These are phyloP conservation scores for Chloropsis hardwickii DNA, from an alignment of 2,113 vertebrate genomes.

Conservation along the genomic window DNA sequence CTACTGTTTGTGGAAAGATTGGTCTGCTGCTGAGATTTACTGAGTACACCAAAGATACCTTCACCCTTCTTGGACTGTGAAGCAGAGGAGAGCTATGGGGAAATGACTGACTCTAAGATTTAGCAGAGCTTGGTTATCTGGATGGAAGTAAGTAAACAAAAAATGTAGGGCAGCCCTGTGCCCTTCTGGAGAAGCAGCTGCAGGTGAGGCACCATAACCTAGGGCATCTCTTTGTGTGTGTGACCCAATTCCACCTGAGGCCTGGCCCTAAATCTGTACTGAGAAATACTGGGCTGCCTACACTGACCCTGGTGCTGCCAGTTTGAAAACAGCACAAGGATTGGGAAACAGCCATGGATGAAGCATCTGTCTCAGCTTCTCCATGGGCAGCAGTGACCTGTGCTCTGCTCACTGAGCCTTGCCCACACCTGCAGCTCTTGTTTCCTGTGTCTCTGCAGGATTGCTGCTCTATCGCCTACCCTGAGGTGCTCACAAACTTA, in stretches of 20 bases:
- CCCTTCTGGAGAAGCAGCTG: neutral
- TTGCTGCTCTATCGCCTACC: accelerated
- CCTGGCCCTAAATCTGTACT: neutral
- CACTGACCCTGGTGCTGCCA: neutral
- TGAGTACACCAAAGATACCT: neutral
- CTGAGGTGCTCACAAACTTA: neutral
- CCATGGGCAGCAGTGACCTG: neutral
- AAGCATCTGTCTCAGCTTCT: neutral
- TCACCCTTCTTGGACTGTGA: neutral
- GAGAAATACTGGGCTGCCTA: neutral
- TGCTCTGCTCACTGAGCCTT: neutral
- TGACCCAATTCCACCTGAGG: neutral
- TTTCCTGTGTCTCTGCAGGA: neutral
- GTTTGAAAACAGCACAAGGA: neutral
- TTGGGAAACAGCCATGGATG: neutral
- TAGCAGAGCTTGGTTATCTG: neutral
- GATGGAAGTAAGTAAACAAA: neutral
- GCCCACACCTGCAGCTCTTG: neutral
- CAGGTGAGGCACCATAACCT: accelerated
- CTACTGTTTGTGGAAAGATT: neutral
- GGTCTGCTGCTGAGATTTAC: neutral
- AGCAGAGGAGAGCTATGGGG: neutral
- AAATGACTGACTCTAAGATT: neutral
- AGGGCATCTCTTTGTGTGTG: accelerated
- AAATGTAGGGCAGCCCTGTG: neutral